Conservation (phyloP, 2,113 vertebrate species). For the Toxotes jaculatrix region DNA sequence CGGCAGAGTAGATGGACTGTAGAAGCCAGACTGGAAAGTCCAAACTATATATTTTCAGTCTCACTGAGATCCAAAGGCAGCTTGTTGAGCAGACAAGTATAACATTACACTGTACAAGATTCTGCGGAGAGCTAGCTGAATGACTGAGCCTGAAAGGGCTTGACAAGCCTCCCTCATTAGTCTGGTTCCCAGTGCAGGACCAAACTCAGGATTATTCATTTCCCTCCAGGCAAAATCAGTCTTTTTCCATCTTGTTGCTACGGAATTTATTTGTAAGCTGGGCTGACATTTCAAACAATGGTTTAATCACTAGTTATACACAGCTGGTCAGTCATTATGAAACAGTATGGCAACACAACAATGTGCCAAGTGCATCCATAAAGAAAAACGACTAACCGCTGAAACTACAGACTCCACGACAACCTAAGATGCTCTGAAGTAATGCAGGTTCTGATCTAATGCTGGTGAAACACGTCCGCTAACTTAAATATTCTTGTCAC, state of each 20-base stretch:
- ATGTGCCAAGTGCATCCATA: background rate
- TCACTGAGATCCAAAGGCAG: conserved; percentile 47
- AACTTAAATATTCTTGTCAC: background rate
- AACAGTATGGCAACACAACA: background rate
- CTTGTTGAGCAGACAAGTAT: conserved; percentile 33
- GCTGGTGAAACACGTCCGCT: no score
- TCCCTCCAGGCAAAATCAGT: conserved; percentile 21
- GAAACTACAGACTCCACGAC: background rate
- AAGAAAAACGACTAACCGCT: background rate
- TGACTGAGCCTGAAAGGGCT: conserved; percentile 20
- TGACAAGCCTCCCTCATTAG: conserved; percentile 51
- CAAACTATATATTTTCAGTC: conserved; percentile 53
- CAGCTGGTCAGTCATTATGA: background rate
- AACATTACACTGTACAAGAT: conserved; percentile 38
- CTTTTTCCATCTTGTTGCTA: conserved; percentile 17
- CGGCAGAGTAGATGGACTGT: conserved; percentile 29
- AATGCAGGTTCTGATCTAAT: background rate
- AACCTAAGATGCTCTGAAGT: background rate
- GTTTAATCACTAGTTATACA: background rate
- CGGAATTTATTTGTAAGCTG: conserved; percentile 25
- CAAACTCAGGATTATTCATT: conserved; percentile 38
- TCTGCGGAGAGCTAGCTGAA: conserved; percentile 37
- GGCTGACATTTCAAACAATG: conserved; percentile 22
- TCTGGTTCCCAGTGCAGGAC: conserved; percentile 51
- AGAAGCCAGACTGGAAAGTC: conserved; percentile 43